Evolutionary conservation across 2,797 vertebrate species (phyloP).

Genomic region (Neopelma chrysocephalum): DNA sequence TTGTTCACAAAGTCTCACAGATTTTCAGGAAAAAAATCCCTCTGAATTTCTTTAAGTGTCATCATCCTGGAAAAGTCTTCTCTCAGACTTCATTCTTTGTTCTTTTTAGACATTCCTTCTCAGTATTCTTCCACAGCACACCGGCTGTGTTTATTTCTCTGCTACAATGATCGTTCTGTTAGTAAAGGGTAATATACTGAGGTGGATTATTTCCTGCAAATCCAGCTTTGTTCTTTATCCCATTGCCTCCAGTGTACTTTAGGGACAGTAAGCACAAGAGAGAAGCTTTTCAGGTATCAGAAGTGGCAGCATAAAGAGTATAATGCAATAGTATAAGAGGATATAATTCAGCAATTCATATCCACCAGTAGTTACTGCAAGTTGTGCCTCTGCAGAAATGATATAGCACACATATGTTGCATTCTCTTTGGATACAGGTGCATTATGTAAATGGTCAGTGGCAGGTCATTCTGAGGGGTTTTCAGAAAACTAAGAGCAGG

Average conservation of each 20-base stretch:
- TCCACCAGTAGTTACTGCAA: background rate
- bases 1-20: background rate
- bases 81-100: conserved; percentile 7
- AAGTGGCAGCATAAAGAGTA: conserved; percentile 10
- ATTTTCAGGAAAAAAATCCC: background rate
- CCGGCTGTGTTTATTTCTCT: conserved; percentile 37
- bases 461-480: background rate
- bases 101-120: conserved; percentile 8
- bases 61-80: conserved; percentile 37
- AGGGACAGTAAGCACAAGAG: conserved; percentile 33
- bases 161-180: background rate
- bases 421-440: background rate
- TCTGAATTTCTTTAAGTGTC: conserved; percentile 26
- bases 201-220: conserved; percentile 62
- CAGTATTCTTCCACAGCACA: conserved; percentile 19
- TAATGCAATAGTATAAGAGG: background rate
- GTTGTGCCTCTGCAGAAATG: background rate
- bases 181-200: conserved; percentile 5
- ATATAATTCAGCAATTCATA: background rate
- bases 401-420: background rate
- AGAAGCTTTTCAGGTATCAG: conserved; percentile 55
- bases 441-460: background rate
- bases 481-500: background rate
- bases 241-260: conserved; percentile 1
- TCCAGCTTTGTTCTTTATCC: conserved; percentile 64